phyloP scores from a whole-genome alignment of 2,797 vertebrate species.

The Vultur gryphus region DNA sequence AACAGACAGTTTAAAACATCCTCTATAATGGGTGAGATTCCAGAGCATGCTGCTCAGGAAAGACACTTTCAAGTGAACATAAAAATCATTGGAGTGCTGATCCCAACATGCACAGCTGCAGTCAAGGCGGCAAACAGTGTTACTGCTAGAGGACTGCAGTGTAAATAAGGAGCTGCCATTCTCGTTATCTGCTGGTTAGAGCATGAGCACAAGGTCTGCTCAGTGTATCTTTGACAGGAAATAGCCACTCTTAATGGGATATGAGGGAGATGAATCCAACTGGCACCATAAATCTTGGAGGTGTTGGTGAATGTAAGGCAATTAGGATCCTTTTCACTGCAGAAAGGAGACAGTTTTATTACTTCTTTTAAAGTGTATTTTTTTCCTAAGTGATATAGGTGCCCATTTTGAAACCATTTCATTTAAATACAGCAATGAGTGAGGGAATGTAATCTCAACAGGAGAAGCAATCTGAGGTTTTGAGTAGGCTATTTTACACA shows the following conservation, averaged over 20 bases:
- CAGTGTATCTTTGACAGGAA: constrained; percentile 41
- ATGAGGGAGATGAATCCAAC: constrained; percentile 28
- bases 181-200: neutral
- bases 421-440: neutral
- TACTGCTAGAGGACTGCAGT: neutral
- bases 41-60: neutral
- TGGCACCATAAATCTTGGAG: constrained; percentile 35
- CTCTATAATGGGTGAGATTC: neutral
- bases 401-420: neutral
- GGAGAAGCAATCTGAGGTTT: neutral
- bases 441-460: neutral
- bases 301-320: neutral
- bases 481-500: neutral
- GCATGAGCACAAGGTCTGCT: neutral
- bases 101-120: neutral
- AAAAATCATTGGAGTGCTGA: constrained; percentile 29
- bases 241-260: constrained; percentile 1
- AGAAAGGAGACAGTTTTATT: constrained; percentile 33
- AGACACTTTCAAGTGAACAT: constrained; percentile 37
- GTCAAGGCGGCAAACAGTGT: neutral
- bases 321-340: constrained; percentile 8
- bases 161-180: constrained; percentile 9
- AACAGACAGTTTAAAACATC: neutral
- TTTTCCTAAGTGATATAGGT: neutral
- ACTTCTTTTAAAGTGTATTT: neutral